Base-by-base conservation (phyloP, 53 echinoderm and acorn worm species). In the Paelopatides confundens region DNA sequence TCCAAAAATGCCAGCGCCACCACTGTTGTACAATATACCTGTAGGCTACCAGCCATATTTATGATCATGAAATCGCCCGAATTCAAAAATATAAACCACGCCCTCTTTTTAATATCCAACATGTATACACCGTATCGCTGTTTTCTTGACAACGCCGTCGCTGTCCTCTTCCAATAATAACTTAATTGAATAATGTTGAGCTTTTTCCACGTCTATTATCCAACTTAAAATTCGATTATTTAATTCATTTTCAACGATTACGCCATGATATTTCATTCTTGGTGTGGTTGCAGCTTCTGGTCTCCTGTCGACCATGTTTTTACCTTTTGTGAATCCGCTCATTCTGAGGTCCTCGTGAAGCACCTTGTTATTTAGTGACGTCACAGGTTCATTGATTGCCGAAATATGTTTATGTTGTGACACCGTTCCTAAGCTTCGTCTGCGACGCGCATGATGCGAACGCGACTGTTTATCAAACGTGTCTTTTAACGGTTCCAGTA, bases 161-260 rank as follows among this genome's bases (percentile, higher is more conserved):
- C 21, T 21, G 3, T 71, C 71, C 4, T 74, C 74, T n/a, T 74
- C 47, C 1, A 23, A 39, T 21, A 21, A 74, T 74, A 74, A 74
- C 15, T 21, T 5, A 15, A 38, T 39, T 37, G 74, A 40, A 74
- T 74, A 39, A 5, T 26, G 43, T 40, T 23, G 31, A 18, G 74
- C 74, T n/a, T 74, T 74, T 21, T 74, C 40, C n/a, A 74, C 74
- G 7, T 74, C 46, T 3, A 23, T 46, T 15, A 74, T 74, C 74
- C 74, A 74, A 74, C 27, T 24, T 39, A 74, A 74, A 74, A 74
- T 74, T 17, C 74, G 39, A 40, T 39, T 26, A 39, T 74, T 74
- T 18, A 74, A 74, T 39, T 74, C 74, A 39, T 47, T 40, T 24
- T 74, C 74, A 15, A n/a, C 21, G 27, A 46, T 27, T 12, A 30